A percentile compares a stretch with the other conserved stretches of the same genome.
Evolutionary conservation across 2,888 invertebrate genomes (phyloP).

Genomic region (Stomorhina lunata): DNA sequence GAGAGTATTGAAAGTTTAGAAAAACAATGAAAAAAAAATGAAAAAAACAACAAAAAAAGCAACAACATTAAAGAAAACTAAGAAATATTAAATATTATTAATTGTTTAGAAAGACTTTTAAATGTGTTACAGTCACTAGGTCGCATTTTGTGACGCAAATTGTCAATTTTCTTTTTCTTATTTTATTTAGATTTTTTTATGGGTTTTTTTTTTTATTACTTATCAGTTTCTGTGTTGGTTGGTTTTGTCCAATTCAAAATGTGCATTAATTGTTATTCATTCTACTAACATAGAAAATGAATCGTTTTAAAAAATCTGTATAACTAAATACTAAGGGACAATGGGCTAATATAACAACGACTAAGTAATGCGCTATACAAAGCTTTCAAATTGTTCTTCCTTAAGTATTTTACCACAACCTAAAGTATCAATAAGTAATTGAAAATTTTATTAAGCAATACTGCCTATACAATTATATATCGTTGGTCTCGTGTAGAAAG

Average conservation of each 20-base stretch:
- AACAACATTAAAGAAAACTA: too few relatives aligned
- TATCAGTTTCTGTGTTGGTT: slow-evolving; percentile 6
- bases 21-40: slow-evolving; percentile 29
- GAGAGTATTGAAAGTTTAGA: slow-evolving; percentile 50
- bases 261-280: slow-evolving; percentile 63
- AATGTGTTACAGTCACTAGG: slow-evolving; percentile 70
- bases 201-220: slow-evolving; percentile 12
- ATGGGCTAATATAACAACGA: neutral
- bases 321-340: neutral
- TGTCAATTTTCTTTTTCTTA: slow-evolving; percentile 70
- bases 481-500: too few relatives aligned
- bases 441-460: too few relatives aligned
- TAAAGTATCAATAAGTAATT: too few relatives aligned
- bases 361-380: neutral
- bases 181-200: slow-evolving; percentile 44
- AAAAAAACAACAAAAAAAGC: slow-evolving; percentile 19
- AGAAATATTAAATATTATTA: too few relatives aligned
- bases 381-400: too few relatives aligned
- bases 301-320: neutral
- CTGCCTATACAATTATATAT: too few relatives aligned
- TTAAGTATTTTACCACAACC: too few relatives aligned
- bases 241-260: slow-evolving; percentile 3
- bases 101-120: slow-evolving; percentile 65
- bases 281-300: slow-evolving; percentile 60
- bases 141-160: slow-evolving; percentile 79